Evolutionary conservation across 2,113 vertebrate genomes (phyloP).

Genomic region (Salminus brasiliensis): DNA sequence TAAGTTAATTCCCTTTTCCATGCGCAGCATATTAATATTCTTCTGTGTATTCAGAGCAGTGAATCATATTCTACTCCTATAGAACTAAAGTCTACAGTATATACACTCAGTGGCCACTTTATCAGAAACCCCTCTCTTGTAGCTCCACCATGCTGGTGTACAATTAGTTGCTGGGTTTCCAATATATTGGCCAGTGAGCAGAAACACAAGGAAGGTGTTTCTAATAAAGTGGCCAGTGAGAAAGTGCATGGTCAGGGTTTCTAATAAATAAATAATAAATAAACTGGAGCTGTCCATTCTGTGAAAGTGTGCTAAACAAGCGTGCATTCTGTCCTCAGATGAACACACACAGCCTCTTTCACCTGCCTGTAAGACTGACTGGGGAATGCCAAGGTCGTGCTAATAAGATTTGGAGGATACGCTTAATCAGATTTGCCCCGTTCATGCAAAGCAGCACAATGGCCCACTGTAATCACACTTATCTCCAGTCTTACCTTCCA

Average conservation of each 20-base stretch:
- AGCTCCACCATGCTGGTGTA: neutral
- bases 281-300: too few species aligned
- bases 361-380: neutral
- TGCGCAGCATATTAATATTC: neutral
- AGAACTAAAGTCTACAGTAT: neutral
- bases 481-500: neutral
- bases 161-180: too few species aligned
- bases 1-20: neutral
- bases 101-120: neutral
- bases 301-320: neutral
- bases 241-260: too few species aligned
- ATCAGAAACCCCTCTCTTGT: neutral
- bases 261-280: too few species aligned
- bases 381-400: neutral
- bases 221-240: too few species aligned
- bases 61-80: neutral
- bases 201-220: too few species aligned
- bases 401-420: slow-evolving; percentile 31
- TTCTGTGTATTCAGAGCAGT: neutral
- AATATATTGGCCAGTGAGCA: too few species aligned
- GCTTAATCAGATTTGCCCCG: neutral
- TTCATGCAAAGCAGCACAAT: neutral
- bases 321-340: neutral
- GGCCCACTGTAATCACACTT: neutral
- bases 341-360: neutral